Base-by-base conservation (phyloP, 2,113 vertebrate genomes). In the Tupaia chinensis region DNA sequence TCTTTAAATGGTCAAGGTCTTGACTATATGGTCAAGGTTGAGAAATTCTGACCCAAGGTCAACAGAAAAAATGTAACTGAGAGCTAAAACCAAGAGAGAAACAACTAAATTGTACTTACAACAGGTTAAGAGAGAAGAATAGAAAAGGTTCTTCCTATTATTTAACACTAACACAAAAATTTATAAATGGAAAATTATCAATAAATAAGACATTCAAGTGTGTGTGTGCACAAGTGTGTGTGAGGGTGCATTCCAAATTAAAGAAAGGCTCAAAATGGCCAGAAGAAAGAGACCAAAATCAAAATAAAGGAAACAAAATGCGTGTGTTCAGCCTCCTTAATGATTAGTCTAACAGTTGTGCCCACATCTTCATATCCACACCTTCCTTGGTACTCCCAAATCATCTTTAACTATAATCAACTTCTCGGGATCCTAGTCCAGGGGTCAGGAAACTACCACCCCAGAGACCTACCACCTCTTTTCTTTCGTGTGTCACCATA, bases 11-110 rank as follows among this genome's bases (percentile, higher is more conserved):
- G 96, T 77, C 32, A 32, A 32, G 32, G 32, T 86, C 78, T 65
- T 32, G 32, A 96, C 66, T 25, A 76, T 5, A 78, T 27, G 72
- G 29, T 85, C 20, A 54, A 69, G 63, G 69, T 19, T 70, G 68
- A 95, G 68, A 93, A 80, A 32, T 76, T 54, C 25, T 25, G 72
- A 82, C 69, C 89, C 77, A 73, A 93, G 61, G 70, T 94, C 77
- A 88, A 87, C 1, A 95, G 63, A 78, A 92, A 85, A 92, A 93
- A 82, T 63, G 4, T 95, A 69, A 87, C 68, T 61, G 91, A 90
- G 85, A 95, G 54, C 72, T 74, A 92, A 8, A 54, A 68, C 23
- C 84, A 44, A 80, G 83, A 83, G 87, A 87, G 88, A 95, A 85
- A 86, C 60, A 44, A 23, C 14, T 54, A 27, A 92, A 86, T 3